Conservation (phyloP, 2,888 invertebrate species). For the Pocota personata region DNA sequence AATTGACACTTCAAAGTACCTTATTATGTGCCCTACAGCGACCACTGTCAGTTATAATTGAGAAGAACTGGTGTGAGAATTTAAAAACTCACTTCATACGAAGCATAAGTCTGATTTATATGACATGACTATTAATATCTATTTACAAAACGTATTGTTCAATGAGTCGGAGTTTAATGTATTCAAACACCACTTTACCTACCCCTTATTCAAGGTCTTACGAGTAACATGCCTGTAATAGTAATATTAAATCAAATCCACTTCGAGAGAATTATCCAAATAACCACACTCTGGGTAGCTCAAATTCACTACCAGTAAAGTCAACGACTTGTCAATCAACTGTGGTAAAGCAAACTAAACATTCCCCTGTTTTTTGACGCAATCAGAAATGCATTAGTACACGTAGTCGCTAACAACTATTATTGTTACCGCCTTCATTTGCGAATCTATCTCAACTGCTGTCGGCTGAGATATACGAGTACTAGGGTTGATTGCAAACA, state of each 20-base stretch:
- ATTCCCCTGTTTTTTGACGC: constrained; percentile 54
- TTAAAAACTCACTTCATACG: neutral
- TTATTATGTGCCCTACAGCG: constrained; percentile 25
- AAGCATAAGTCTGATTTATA: neutral
- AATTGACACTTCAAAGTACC: constrained; percentile 54
- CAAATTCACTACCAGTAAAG: constrained; percentile 75
- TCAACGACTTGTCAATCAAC: constrained; percentile 82
- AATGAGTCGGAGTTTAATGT: constrained; percentile 52
- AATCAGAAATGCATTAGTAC: constrained; percentile 68
- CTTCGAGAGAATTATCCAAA: constrained; percentile 45
- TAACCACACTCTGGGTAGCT: constrained; percentile 40
- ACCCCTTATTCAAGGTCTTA: constrained; percentile 29
- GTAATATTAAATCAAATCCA: constrained; percentile 52
- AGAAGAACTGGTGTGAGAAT: constrained; percentile 37
- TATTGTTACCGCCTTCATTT: constrained; percentile 66
- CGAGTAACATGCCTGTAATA: neutral
- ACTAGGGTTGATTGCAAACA: constrained; percentile 64
- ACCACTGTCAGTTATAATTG: constrained; percentile 39
- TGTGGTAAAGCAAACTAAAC: constrained; percentile 42
- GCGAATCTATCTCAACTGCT: constrained; percentile 58
- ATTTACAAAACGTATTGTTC: constrained; percentile 36
- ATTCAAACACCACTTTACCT: constrained; percentile 42
- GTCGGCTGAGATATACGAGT: constrained; percentile 2
- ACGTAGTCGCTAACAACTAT: constrained; percentile 69
- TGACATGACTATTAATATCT: neutral